phyloP scores from a whole-genome alignment of 2,797 vertebrate species.

The Enteromius anoplus region DNA sequence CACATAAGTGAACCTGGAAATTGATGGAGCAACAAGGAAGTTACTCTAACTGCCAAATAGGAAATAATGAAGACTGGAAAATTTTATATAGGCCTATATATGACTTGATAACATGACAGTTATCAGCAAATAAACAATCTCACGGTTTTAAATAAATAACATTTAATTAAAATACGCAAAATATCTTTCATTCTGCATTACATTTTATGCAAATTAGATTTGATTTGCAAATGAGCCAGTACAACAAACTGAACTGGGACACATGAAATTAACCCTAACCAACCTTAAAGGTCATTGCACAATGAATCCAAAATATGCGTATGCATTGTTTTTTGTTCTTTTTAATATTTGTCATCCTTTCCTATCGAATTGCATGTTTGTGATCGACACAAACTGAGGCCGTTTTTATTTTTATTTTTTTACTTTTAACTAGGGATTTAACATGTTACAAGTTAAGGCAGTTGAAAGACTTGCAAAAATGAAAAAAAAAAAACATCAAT shows the following conservation, averaged over 20 bases:
- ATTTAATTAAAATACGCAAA: not conserved
- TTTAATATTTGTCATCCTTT: too few relatives aligned
- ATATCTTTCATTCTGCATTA: not conserved
- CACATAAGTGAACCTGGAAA: not conserved
- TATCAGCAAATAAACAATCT: not conserved
- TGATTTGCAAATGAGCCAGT: not conserved
- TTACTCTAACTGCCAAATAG: not conserved
- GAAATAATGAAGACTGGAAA: not conserved
- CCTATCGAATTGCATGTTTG: too few relatives aligned
- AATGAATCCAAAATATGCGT: too few relatives aligned
- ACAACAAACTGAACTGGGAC: not conserved
- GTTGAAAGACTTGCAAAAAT: not conserved
- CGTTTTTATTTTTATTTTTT: too few relatives aligned
- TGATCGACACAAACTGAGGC: too few relatives aligned
- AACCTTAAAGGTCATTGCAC: not conserved
- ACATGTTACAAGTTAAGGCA: not conserved
- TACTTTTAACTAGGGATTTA: not conserved
- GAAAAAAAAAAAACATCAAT: not conserved
- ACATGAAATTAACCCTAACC: not conserved
- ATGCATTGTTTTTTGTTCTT: too few relatives aligned
- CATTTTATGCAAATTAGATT: not conserved
- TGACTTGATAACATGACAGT: not conserved
- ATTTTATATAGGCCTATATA: not conserved
- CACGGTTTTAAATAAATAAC: not conserved
- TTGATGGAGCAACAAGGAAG: not conserved